Base-by-base conservation (phyloP, 2,888 invertebrate genomes). In the Iphiclides podalirius region DNA sequence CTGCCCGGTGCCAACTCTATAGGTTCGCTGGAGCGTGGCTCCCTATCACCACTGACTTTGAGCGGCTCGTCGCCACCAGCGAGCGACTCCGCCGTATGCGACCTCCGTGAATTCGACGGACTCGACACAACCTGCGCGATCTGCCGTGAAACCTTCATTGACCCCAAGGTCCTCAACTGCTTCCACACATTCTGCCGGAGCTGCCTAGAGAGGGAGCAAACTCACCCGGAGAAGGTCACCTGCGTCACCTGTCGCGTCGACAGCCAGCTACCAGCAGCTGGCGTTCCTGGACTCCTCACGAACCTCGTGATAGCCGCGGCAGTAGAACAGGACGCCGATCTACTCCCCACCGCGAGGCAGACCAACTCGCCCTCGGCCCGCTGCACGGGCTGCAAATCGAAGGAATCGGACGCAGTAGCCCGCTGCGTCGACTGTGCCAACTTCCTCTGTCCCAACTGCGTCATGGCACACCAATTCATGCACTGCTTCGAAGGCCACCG, bases 381-480 rank as follows among this genome's bases (percentile, higher is more conserved):
- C 64, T 98, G 98, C 90, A 98, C 98, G 64, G 98, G 97, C 72
- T 99, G 99, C 91, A 98, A 98, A 86, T 96, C 96, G 61, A 96
- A 95, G 77, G 96, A 97, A 79, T 94, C 96, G 13, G 95, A 95
- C 92, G 98, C 98, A 39, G 96, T 98, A 50, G 98, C 98, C 54
- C 95, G 96, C 76, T 98, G 98, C 85, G 95, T 96, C 71, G 98
- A 98, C 82, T 99, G 99, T 86, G 95, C 96, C 71, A 97, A 97
- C 78, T 96, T 95, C 78, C 92, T 99, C 64, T 99, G 99, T 89
- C 94, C 96, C 52, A 97, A 98, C 81, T 99, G 99, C 92, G 97
- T 97, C 70, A 98, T 98, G 94, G 98, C 98, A 56, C 99, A 99
- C 87, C 97, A 98, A 88, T 98, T 96, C 81, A 98, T 99, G 98